Percentiles rank a stretch among this genome's conserved stretches.
These are phyloP conservation scores for Panagrolaimus sp. DNA, from an alignment of 1,140 invertebrate genomes.

Conservation along the genomic window DNA sequence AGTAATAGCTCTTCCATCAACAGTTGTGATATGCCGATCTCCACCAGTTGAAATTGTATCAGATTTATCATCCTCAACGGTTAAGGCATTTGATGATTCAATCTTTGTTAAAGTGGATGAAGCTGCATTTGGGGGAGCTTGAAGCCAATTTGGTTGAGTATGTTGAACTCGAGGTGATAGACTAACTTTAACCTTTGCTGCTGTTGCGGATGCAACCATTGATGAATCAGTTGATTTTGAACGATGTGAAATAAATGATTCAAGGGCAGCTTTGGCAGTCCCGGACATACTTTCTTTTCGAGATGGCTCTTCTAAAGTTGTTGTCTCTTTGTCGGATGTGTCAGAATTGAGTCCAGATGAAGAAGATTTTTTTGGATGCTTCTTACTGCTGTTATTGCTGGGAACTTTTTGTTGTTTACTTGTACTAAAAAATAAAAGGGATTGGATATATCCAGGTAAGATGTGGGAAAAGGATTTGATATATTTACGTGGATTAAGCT, in stretches of 20 bases:
- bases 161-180: not conserved
- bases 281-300: not conserved
- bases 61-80: too few relatives aligned
- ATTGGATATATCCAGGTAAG: too few relatives aligned
- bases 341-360: not conserved
- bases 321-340: not conserved
- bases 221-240: constrained; percentile 18
- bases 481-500: too few relatives aligned
- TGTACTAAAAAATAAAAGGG: not conserved
- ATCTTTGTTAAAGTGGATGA: not conserved
- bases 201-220: not conserved
- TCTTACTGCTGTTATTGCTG: not conserved
- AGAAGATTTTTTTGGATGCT: constrained; percentile 1
- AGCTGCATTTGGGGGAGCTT: not conserved
- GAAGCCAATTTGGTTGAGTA: not conserved
- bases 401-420: constrained; percentile 21
- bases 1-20: constrained; percentile 16
- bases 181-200: not conserved
- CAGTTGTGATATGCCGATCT: not conserved
- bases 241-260: constrained; percentile 14
- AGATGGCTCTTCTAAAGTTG: not conserved
- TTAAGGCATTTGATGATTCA: not conserved
- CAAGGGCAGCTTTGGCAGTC: not conserved
- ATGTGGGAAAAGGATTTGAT: too few relatives aligned
- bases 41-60: not conserved